phyloP scores from a whole-genome alignment of 2,797 vertebrate genomes.

The Serranus cabrilla region DNA sequence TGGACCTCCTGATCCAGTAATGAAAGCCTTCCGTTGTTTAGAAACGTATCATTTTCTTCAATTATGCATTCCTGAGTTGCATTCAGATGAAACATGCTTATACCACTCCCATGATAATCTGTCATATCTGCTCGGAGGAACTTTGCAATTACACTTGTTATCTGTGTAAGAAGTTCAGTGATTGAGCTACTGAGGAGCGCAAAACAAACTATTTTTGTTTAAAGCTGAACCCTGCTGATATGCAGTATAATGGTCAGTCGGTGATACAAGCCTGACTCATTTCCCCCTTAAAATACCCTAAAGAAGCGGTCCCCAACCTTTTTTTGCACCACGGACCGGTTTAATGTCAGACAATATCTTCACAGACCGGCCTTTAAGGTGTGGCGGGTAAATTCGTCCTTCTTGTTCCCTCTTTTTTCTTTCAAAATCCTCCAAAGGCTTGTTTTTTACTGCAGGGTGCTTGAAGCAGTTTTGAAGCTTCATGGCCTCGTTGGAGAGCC shows the following conservation, averaged over 20 bases:
- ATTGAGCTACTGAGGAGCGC: background rate
- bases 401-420: too few species aligned
- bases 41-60: slow-evolving; percentile 65
- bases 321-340: too few species aligned
- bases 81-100: slow-evolving; percentile 51
- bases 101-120: slow-evolving; percentile 67
- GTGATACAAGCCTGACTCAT: background rate
- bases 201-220: background rate
- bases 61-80: slow-evolving; percentile 68
- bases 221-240: background rate
- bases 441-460: too few species aligned
- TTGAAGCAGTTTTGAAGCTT: too few species aligned
- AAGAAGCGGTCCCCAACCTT: too few species aligned
- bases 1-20: slow-evolving; percentile 76
- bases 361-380: too few species aligned
- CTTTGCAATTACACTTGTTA: slow-evolving; percentile 39
- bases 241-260: background rate
- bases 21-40: slow-evolving; percentile 82
- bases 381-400: too few species aligned
- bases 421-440: too few species aligned
- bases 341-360: too few species aligned
- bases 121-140: slow-evolving; percentile 40
- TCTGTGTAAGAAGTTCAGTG: slow-evolving; percentile 33
- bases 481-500: too few species aligned
- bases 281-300: background rate